Percentiles rank a stretch among this genome's conserved stretches.
Conservation (phyloP, 2,888 invertebrate species). For the Neocrepidodera transversa region DNA sequence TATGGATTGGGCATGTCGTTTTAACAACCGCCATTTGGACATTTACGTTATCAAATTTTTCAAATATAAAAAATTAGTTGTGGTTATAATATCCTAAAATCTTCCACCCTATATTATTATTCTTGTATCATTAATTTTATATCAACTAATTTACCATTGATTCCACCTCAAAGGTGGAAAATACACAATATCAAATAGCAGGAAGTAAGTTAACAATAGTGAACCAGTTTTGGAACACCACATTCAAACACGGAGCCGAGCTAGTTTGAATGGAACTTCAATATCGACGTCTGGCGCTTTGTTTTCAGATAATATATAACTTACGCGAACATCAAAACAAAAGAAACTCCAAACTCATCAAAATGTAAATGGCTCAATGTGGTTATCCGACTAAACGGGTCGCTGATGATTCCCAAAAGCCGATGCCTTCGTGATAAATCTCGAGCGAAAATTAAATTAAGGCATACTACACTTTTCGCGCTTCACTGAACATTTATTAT, state of each 20-base stretch:
- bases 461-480: conserved; percentile 34
- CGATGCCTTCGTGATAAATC: conserved; percentile 45
- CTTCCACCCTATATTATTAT: too few species aligned
- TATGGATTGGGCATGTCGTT: too few species aligned
- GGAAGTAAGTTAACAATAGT: conserved; percentile 22
- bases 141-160: too few species aligned
- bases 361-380: conserved; percentile 56
- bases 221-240: conserved; percentile 22
- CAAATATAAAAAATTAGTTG: too few species aligned
- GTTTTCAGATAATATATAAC: conserved; percentile 42
- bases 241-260: conserved; percentile 32
- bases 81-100: too few species aligned
- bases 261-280: conserved; percentile 45
- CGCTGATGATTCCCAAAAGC: conserved; percentile 48
- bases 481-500: conserved; percentile 9
- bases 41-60: too few species aligned
- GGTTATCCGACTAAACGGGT: conserved; percentile 49
- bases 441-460: conserved; percentile 44
- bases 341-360: conserved; percentile 55
- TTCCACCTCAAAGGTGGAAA: too few species aligned
- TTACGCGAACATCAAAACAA: conserved; percentile 48
- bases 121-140: too few species aligned
- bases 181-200: conserved; percentile 9
- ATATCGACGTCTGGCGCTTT: conserved; percentile 34
- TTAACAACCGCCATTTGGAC: too few species aligned